phyloP scores from a whole-genome alignment of 2,888 invertebrate genomes.

The Cyclophora punctaria region DNA sequence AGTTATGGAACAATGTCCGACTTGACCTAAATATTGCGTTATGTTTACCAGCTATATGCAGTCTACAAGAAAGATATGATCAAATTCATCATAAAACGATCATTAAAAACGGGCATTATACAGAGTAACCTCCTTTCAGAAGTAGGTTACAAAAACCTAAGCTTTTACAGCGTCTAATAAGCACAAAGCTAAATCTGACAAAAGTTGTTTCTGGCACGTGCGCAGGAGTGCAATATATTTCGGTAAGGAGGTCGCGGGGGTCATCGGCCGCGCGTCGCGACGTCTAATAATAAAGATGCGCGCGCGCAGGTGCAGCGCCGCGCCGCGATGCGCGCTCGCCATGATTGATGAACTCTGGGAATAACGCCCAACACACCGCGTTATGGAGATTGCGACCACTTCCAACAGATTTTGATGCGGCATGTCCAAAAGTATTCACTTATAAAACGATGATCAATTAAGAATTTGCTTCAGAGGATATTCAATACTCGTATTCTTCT shows the following conservation, averaged over 20 bases:
- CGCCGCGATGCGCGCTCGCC: conserved; percentile 10
- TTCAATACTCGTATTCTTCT: too few species aligned
- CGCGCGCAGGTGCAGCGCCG: conserved; percentile 53
- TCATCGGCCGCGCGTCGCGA: conserved; percentile 65
- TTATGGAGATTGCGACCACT: conserved; percentile 23
- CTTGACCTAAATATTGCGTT: too few species aligned
- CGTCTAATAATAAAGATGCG: conserved; percentile 61
- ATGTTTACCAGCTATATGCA: too few species aligned
- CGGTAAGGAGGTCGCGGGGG: conserved; percentile 68
- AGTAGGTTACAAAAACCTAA: too few species aligned
- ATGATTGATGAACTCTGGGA: conserved; percentile 10
- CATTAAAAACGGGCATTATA: too few species aligned
- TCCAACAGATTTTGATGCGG: conserved; percentile 7
- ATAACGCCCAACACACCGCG: conserved; percentile 7
- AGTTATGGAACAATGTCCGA: too few species aligned
- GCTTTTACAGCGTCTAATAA: background rate
- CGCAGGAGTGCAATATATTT: conserved; percentile 51
- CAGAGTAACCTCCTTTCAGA: too few species aligned
- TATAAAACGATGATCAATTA: background rate
- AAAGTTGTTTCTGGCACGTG: conserved; percentile 42
- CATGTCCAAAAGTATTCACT: conserved; percentile 6
- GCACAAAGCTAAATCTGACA: conserved; percentile 20
- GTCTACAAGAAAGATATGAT: too few species aligned
- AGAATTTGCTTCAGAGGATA: too few species aligned
- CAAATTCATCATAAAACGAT: too few species aligned